Conservation (phyloP, 2,113 vertebrate species). For the Origma solitaria region DNA sequence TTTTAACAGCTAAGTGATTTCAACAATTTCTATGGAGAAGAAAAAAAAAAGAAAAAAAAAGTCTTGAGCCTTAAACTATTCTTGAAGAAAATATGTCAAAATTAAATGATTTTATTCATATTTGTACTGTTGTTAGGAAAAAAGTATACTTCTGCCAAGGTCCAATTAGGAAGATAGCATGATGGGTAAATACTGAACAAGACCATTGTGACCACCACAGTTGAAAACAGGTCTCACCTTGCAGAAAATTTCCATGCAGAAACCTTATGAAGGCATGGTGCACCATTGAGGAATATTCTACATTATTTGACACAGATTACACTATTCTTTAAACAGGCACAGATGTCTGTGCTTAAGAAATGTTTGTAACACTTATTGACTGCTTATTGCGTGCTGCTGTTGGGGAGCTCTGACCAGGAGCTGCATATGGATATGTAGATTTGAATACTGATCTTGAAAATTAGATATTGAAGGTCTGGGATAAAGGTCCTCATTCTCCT, state of each 20-base stretch:
- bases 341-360: background rate
- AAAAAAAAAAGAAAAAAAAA: background rate
- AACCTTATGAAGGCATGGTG: background rate
- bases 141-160: background rate
- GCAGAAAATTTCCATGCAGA: background rate
- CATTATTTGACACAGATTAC: background rate
- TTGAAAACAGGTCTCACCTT: background rate
- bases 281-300: background rate
- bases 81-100: background rate
- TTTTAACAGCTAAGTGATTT: background rate
- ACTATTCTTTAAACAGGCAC: background rate
- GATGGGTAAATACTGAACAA: background rate
- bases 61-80: background rate
- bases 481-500: background rate
- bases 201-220: rapidly evolving
- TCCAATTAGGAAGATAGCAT: background rate
- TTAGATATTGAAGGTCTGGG: background rate
- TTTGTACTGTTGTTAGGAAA: background rate
- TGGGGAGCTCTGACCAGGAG: background rate
- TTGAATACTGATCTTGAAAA: background rate
- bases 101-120: background rate
- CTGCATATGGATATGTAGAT: background rate
- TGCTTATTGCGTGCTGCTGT: background rate
- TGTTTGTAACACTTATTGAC: background rate
- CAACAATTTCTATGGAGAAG: background rate